Evolutionary conservation across 2,113 vertebrate genomes (phyloP).

Genomic region (Psittacara wagleri): DNA sequence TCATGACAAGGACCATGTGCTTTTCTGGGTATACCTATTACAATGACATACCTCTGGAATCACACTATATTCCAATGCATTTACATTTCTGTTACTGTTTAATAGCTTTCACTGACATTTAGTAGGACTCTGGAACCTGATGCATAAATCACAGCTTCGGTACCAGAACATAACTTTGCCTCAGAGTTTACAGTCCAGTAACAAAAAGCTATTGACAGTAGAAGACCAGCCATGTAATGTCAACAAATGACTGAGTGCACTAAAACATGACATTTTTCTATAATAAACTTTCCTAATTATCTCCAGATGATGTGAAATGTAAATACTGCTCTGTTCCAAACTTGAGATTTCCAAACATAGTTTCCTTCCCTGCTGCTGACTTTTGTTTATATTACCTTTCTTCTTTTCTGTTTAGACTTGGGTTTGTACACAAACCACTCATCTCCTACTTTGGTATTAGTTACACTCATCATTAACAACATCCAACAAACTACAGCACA

Average conservation of each 20-base stretch:
- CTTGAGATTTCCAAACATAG: background rate
- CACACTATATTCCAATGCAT: background rate
- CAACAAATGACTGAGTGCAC: background rate
- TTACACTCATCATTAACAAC: background rate
- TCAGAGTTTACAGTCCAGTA: background rate
- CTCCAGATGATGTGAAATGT: background rate
- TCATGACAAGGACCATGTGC: background rate
- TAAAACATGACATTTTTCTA: background rate
- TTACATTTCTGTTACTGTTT: background rate
- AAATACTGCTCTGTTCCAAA: background rate
- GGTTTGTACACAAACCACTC: background rate
- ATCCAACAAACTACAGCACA: background rate
- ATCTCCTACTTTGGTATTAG: background rate
- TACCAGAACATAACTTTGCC: background rate
- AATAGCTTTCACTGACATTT: background rate
- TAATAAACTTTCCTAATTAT: background rate
- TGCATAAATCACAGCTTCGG: background rate
- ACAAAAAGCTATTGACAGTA: background rate
- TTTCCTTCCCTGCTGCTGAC: background rate
- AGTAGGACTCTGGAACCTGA: background rate
- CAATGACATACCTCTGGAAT: background rate
- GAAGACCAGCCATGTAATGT: accelerated
- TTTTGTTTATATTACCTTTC: background rate
- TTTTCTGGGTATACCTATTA: background rate
- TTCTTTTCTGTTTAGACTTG: background rate